phyloP scores from a whole-genome alignment of 2,797 vertebrate species.

The Lithobates pipiens region DNA sequence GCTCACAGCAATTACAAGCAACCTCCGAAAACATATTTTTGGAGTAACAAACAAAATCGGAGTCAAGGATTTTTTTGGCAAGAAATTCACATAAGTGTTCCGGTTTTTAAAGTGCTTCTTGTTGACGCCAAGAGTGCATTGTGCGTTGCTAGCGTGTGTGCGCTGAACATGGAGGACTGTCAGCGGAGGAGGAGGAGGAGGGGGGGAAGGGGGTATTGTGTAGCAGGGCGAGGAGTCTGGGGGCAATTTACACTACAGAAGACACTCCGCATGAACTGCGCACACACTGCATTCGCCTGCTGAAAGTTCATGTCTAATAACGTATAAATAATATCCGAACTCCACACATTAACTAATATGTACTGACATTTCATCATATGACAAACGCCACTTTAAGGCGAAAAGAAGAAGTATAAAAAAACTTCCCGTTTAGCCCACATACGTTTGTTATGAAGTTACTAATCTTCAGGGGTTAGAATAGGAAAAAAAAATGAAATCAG shows the following conservation, averaged over 20 bases:
- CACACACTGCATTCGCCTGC: not conserved
- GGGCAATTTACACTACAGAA: not conserved
- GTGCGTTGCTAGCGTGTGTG: not conserved
- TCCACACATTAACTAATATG: not conserved
- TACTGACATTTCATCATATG: slow-evolving; percentile 10
- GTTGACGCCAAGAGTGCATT: slow-evolving; percentile 3
- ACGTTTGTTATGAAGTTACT: too few relatives aligned
- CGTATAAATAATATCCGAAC: slow-evolving; percentile 5
- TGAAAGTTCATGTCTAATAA: slow-evolving; percentile 48
- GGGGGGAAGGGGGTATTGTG: not conserved
- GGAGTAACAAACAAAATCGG: slow-evolving; percentile 36
- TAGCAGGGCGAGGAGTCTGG: not conserved
- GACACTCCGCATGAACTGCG: not conserved
- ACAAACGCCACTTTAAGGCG: too few relatives aligned
- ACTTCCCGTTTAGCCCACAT: too few relatives aligned
- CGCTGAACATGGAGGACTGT: not conserved
- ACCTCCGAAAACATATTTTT: slow-evolving; percentile 43
- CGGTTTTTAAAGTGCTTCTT: slow-evolving; percentile 8
- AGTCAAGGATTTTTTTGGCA: slow-evolving; percentile 52
- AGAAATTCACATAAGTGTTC: slow-evolving; percentile 8
- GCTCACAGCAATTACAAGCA: not conserved
- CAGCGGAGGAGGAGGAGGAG: not conserved
- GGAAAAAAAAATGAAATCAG: too few relatives aligned
- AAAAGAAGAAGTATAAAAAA: too few relatives aligned
- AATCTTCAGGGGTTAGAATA: too few relatives aligned